These are phyloP conservation scores for Triplophysa rosa DNA, from an alignment of 2,113 vertebrate species.

Conservation along the genomic window DNA sequence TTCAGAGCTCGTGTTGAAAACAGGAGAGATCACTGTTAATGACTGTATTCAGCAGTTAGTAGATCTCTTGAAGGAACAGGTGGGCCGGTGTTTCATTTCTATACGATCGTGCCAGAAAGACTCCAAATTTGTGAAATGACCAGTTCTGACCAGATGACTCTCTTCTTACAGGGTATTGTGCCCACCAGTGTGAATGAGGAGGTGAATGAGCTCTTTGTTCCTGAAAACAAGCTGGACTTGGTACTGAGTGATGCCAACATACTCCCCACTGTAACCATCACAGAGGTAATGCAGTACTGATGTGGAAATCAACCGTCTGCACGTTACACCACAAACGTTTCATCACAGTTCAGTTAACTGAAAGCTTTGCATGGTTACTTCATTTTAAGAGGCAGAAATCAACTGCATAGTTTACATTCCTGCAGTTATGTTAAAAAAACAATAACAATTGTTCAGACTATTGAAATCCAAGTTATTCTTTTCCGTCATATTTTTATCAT, in stretches of 20 bases:
- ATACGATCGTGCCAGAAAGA: neutral
- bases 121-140: neutral
- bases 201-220: constrained; percentile 89
- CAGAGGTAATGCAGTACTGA: constrained; percentile 77
- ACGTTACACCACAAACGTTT: neutral
- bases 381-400: neutral
- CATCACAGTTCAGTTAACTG: constrained; percentile 19
- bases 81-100: constrained; percentile 52
- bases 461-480: no score
- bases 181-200: constrained; percentile 80
- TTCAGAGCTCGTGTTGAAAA: constrained; percentile 91
- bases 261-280: constrained; percentile 83
- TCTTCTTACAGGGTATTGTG: constrained; percentile 81
- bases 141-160: constrained; percentile 4
- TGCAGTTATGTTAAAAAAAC: neutral
- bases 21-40: constrained; percentile 79
- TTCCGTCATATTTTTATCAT: no score
- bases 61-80: constrained; percentile 86
- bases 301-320: constrained; percentile 8
- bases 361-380: neutral
- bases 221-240: constrained; percentile 81
- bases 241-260: constrained; percentile 76
- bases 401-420: neutral
- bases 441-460: neutral
- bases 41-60: constrained; percentile 90